Evolutionary conservation across 2,888 invertebrate genomes (phyloP), one percentile per base, ranked within the genome.

Genomic region (Andrena flavipes): DNA sequence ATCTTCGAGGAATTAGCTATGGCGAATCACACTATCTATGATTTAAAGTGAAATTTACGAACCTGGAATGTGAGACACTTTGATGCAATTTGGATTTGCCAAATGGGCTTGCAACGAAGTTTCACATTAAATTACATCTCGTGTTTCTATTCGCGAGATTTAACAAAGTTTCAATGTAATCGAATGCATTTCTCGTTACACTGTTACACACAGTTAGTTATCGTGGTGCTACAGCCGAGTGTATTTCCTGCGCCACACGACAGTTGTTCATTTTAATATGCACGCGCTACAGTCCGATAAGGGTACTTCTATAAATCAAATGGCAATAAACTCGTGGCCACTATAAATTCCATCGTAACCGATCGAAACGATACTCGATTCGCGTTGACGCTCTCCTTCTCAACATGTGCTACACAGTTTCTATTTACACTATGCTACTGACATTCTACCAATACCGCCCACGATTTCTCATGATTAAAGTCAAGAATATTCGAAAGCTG

Each of bases 281-380:
- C 63, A 68, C 10, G 63, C 51, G 54, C 54, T 26, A 62, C 56
- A 10, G 33, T 4, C 29, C 56, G 63, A 76, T 75, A 78, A 56
- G 68, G 26, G 10, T n/a, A 63, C 67, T 49, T 69, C 33, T 48
- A 79, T 79, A 76, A 76, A 76, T 79, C 78, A 79, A 56, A 8
- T 8, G 49, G 56, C 48, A 69, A 76, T 63, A 76, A 69, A 64
- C 29, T 59, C 42, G 23, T 1, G 8, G 20, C 20, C 35, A 35
- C 76, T 79, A 69, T 48, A 56, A 63, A 64, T 74, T 62, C 60
- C 60, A 42, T 5, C 13, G n/a, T n/a, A 33, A 10, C 29, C 60
- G 63, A 79, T 51, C 33, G 6, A 49, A 54, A 67, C 30, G 64
- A 59, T 48, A 56, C 64, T 65, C 35, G 23, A 48, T 51, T 64